Conservation (phyloP, 1,140 invertebrate genomes). For the Aphidius gifuensis region DNA sequence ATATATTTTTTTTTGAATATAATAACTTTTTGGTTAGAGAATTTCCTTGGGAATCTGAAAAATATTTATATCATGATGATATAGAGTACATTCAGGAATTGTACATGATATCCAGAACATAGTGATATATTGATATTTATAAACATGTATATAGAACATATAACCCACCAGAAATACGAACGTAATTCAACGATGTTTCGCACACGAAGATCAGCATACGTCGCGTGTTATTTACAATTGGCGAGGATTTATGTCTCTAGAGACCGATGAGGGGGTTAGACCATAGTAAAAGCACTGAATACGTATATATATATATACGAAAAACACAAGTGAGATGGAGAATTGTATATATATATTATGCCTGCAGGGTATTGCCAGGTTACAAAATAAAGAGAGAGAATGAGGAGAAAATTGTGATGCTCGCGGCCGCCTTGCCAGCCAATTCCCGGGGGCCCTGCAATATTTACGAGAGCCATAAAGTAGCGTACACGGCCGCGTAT, state of each 20-base stretch:
- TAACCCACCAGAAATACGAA: neutral
- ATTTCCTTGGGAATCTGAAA: too few species aligned
- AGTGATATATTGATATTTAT: conserved; percentile 5
- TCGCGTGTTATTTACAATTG: conserved; percentile 51
- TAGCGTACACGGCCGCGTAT: conserved; percentile 53
- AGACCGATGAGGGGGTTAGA: conserved; percentile 36
- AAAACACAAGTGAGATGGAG: too few species aligned
- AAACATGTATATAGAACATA: neutral
- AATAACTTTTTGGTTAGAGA: too few species aligned
- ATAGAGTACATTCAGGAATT: too few species aligned
- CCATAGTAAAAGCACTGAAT: neutral
- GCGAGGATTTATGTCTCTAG: conserved; percentile 44
- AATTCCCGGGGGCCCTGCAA: conserved; percentile 52
- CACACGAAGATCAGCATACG: conserved; percentile 41
- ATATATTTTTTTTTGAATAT: too few species aligned
- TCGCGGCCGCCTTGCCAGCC: conserved; percentile 51
- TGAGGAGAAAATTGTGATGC: conserved; percentile 27
- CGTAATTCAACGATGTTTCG: conserved; percentile 9
- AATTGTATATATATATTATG: too few species aligned
- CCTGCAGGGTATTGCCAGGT: too few species aligned
- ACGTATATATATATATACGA: neutral
- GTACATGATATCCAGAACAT: too few species aligned
- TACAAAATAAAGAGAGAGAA: conserved; percentile 7
- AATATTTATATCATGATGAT: too few species aligned
- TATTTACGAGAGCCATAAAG: conserved; percentile 59